A percentile compares a stretch with the other conserved stretches of the same genome.
Evolutionary conservation across 2,113 vertebrate genomes (phyloP).

Genomic region (Labeo catla): DNA sequence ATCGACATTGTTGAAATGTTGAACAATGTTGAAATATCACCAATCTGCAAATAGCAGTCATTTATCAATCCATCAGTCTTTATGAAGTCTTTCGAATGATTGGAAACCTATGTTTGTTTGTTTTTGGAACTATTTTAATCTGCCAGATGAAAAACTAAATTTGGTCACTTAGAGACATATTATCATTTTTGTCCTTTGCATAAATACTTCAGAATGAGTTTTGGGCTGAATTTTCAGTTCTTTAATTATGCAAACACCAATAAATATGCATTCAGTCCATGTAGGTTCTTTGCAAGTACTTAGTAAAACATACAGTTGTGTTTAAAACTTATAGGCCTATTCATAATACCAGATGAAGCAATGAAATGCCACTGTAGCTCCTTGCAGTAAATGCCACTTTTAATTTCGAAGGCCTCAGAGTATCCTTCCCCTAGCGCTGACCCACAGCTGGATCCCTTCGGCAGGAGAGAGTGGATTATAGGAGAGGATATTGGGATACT

Average conservation of each 20-base stretch:
- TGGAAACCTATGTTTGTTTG: too few relatives aligned
- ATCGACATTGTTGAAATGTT: too few relatives aligned
- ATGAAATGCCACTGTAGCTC: neutral
- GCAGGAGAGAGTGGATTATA: constrained; percentile 34
- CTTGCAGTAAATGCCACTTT: neutral
- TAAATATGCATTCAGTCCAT: neutral
- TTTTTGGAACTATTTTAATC: neutral
- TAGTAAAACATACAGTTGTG: neutral
- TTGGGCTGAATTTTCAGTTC: neutral
- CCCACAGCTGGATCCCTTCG: constrained; percentile 37
- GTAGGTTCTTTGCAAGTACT: neutral
- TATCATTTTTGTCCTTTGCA: neutral
- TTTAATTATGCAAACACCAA: neutral
- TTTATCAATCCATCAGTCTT: neutral
- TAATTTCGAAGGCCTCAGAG: neutral
- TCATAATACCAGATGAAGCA: neutral
- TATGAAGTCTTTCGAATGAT: neutral
- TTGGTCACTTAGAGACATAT: neutral
- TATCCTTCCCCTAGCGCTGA: neutral
- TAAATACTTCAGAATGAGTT: neutral
- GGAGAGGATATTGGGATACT: constrained; percentile 46
- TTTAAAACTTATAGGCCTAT: neutral
- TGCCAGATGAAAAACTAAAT: neutral
- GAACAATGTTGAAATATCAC: too few relatives aligned
- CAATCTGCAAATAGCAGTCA: neutral